Evolutionary conservation across 2,113 vertebrate genomes (phyloP), one percentile per base, ranked within the genome.

Genomic region (Nothobranchius furzeri): DNA sequence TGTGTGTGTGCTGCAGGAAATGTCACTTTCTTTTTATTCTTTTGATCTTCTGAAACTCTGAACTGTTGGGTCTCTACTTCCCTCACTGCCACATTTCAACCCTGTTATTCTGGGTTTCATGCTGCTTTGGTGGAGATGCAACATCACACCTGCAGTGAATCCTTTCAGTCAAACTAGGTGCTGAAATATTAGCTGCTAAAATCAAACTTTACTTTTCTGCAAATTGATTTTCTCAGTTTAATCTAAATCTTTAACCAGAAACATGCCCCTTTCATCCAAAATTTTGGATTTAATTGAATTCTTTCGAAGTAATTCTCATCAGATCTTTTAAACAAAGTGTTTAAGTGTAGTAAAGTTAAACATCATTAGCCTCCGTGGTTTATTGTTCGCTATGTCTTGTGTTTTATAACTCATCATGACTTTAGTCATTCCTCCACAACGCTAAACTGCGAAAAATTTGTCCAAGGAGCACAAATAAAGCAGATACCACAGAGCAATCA

Each of bases 1-100:
- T 35, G 60, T 75, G 46, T 66, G 42, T 48, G 68, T 68, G 64
- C 64, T 25, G 60, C 61, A 57, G 68, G 15, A 70, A 61, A 60
- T 75, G 65, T 45, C 15, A 6, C 25, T 60, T 60, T 6, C n/a
- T 9, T 17, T 14, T 5, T 14, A 10, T 63, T 24, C 2, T 9
- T 54, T 69, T 25, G 50, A 64, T 59, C 42, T 56, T 40, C 51
- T 36, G 15, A 68, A 54, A 51, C 14, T 36, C 17, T 46, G 0
- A 6, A 51, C 9, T 9, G 4, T 36, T 12, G 47, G 47, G 53
- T 59, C n/a, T 60, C 14, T 42, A 0, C 35, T 8, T 24, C 40
- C 42, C 46, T 64, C 15, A 20, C 3, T 36, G 6, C 9, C 10
- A 7, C 25, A 12, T 30, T 12, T 24, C 8, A 64, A 47, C 20